Evolutionary conservation across 2,888 invertebrate genomes (phyloP), one percentile per base, ranked within the genome.

Genomic region (Tromatobia lineatoria): DNA sequence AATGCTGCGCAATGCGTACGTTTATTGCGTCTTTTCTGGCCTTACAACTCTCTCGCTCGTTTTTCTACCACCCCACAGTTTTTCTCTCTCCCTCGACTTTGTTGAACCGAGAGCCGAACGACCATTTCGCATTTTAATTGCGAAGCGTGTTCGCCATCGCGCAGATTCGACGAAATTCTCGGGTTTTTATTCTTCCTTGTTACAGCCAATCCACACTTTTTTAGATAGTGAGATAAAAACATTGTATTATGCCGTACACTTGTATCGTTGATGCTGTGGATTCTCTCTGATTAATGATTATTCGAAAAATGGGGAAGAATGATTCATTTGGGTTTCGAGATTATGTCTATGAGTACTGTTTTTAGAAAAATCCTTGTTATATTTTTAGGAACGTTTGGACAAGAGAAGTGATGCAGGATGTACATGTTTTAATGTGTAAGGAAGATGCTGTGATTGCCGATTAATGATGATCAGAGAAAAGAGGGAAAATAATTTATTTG

Each of bases 1-100:
- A 93, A 93, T 93, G 93, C 93, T 92, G 92, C 93, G 92, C 93
- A 91, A 91, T 92, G 92, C 93, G 92, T 93, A 92, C 93, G 92
- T 92, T 92, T 92, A 91, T 91, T 90, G 89, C 91, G 91, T 91
- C 91, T 90, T 91, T 91, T 90, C 89, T 88, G 87, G 66, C 64
- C 77, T 64, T 50, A 83, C 85, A 80, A 79, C 87, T 73, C 42
- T 76, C 73, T 77, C 88, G 88, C 76, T 73, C 74, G 81, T 66
- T 82, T 87, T 81, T 83, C 80, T 85, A 86, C 25, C 34, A 54
- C 66, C 70, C 73, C 50, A 66, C 76, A 38, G 76, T 52, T 70
- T 47, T 47, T 69, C 59, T 57, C 70, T 45, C 74, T 59, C 54
- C 25, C 54, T 57, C 69, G 85, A 73, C 75, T 87, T 87, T 38